Percentiles rank a stretch among this genome's conserved stretches.
Conservation (phyloP, 2,113 vertebrate species). For the Oceanites oceanicus region DNA sequence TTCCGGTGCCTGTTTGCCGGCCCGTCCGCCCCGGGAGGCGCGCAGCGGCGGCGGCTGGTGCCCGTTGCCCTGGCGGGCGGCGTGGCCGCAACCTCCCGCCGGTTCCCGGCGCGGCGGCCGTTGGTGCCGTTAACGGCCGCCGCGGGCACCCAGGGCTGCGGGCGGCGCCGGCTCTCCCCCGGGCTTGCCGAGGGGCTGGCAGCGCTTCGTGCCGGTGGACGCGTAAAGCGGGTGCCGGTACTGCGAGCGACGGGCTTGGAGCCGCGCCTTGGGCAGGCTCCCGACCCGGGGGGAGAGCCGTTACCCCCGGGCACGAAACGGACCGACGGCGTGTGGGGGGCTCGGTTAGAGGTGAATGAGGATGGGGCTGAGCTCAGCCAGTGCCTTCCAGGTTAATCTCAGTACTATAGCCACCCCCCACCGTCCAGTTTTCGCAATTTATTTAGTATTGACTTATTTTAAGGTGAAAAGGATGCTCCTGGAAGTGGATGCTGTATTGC, state of each 20-base stretch:
- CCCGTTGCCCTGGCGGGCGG: background rate
- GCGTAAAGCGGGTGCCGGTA: background rate
- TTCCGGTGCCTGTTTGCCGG: background rate
- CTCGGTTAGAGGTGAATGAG: background rate
- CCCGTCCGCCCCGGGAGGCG: background rate
- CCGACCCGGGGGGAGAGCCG: background rate
- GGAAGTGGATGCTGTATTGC: background rate
- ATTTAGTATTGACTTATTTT: background rate
- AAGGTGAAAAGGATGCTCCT: background rate
- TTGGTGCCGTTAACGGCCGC: background rate
- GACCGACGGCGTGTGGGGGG: background rate
- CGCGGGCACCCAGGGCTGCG: background rate
- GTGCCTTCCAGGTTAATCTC: background rate
- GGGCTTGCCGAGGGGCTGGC: background rate
- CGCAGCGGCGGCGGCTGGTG: background rate
- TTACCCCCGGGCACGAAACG: accelerated
- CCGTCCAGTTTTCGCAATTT: background rate
- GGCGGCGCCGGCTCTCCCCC: background rate
- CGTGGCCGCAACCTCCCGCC: background rate
- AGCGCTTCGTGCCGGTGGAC: background rate
- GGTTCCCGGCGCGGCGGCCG: background rate
- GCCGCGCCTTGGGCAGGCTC: background rate
- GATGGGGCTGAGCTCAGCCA: background rate
- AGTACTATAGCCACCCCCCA: accelerated
- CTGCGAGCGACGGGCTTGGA: background rate